phyloP scores from a whole-genome alignment of 1,140 invertebrate genomes.

The Zophobas morio region DNA sequence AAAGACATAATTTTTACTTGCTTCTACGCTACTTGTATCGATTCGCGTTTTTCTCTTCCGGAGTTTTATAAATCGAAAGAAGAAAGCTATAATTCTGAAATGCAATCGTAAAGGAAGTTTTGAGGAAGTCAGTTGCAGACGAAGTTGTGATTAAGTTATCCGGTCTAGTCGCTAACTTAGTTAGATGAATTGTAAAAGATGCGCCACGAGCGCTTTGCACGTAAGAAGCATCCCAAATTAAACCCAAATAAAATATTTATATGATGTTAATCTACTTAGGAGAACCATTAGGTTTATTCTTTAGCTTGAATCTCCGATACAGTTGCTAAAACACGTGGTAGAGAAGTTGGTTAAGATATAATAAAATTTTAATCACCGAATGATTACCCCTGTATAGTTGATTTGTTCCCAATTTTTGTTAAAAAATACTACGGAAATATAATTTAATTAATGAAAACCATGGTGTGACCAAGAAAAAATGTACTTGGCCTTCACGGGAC shows the following conservation, averaged over 20 bases:
- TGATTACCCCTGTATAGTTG: no score
- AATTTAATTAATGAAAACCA: no score
- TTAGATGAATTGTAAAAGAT: conserved; percentile 41
- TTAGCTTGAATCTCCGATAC: neutral
- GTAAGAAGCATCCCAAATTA: conserved; percentile 45
- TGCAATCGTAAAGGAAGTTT: conserved; percentile 48
- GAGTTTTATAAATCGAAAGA: conserved; percentile 31
- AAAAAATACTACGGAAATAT: no score
- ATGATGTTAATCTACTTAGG: conserved; percentile 21
- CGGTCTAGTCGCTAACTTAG: conserved; percentile 45
- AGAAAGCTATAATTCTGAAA: conserved; percentile 43
- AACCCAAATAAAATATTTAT: conserved; percentile 36
- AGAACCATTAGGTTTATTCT: conserved; percentile 2
- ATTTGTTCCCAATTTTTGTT: no score
- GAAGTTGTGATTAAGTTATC: conserved; percentile 49
- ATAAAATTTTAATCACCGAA: no score
- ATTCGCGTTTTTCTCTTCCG: conserved; percentile 5
- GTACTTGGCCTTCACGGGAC: no score
- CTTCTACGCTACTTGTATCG: conserved; percentile 8
- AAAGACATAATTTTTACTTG: conserved; percentile 35
- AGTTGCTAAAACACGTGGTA: no score
- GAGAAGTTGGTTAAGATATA: no score
- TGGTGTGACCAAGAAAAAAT: no score
- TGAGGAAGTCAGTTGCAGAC: conserved; percentile 44
- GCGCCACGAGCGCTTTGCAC: conserved; percentile 42